Evolutionary conservation across 2,888 invertebrate genomes (phyloP).

Genomic region (Andrena trimmerana): DNA sequence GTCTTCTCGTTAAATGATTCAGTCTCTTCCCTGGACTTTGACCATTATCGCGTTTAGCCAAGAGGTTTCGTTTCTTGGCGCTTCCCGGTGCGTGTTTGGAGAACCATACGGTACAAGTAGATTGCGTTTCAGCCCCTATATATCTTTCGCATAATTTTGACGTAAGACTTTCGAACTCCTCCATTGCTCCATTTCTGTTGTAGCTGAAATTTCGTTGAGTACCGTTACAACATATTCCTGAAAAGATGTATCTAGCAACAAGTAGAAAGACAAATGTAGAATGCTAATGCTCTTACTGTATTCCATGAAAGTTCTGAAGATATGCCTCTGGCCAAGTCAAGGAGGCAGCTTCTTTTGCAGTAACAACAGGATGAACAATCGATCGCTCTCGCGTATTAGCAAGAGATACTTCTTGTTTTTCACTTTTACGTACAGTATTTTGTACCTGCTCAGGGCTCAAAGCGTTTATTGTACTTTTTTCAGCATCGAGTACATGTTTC

Average conservation of each 20-base stretch:
- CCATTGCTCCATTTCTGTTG: constrained; percentile 89
- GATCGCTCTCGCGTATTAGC: too few relatives aligned
- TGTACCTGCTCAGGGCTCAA: constrained; percentile 24
- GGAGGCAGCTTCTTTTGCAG: constrained; percentile 83
- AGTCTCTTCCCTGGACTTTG: constrained; percentile 92
- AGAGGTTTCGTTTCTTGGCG: constrained; percentile 88
- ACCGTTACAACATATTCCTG: neutral
- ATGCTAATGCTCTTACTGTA: constrained; percentile 88
- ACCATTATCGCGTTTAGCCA: constrained; percentile 86
- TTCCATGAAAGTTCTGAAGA: constrained; percentile 89
- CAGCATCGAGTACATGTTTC: constrained; percentile 28
- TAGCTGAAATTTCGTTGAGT: constrained; percentile 86
- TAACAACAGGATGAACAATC: constrained; percentile 76
- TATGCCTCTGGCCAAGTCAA: constrained; percentile 88
- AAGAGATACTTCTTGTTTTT: constrained; percentile 64
- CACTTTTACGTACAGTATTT: neutral
- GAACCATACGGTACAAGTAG: constrained; percentile 88
- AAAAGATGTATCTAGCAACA: neutral
- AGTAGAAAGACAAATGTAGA: neutral
- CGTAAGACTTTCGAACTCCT: constrained; percentile 89
- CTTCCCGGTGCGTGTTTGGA: constrained; percentile 88
- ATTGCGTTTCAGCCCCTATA: constrained; percentile 91
- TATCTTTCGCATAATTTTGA: constrained; percentile 90
- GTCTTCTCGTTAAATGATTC: constrained; percentile 91
- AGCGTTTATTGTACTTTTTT: constrained; percentile 7